Conservation (phyloP, 2,113 vertebrate genomes). For the Chaenogobius annularis region DNA sequence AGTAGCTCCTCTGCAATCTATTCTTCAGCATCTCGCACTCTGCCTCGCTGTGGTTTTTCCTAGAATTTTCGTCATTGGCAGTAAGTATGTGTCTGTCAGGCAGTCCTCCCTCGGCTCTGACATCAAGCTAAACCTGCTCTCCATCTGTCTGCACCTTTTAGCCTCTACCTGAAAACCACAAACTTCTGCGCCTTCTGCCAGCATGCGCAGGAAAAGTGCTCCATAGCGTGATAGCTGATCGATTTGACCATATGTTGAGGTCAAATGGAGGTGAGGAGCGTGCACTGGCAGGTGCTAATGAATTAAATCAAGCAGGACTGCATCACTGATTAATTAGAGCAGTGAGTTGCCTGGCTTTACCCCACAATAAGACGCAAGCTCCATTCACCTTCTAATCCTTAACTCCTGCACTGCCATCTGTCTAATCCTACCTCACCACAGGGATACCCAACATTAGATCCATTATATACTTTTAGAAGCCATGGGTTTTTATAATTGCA, state of each 20-base stretch:
- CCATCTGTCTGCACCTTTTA: constrained; percentile 40
- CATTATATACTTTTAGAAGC: constrained; percentile 8
- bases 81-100: constrained; percentile 45
- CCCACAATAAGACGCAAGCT: background rate
- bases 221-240: constrained; percentile 10
- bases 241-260: constrained; percentile 13
- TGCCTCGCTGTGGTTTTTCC: constrained; percentile 7
- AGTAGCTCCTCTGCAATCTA: background rate
- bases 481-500: constrained; percentile 19
- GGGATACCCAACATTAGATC: constrained; percentile 6
- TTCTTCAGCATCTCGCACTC: constrained; percentile 19
- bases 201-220: constrained; percentile 10
- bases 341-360: constrained; percentile 8
- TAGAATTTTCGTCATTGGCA: constrained; percentile 19
- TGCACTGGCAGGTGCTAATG: background rate
- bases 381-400: constrained; percentile 53
- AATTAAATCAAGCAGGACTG: constrained; percentile 1
- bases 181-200: background rate
- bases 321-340: constrained; percentile 24
- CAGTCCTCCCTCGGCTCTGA: constrained; percentile 32
- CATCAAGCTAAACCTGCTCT: constrained; percentile 59
- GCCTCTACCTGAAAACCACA: constrained; percentile 6
- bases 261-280: constrained; percentile 15
- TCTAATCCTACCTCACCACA: constrained; percentile 34
- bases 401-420: constrained; percentile 55